A percentile compares a stretch with the other conserved stretches of the same genome.
Evolutionary conservation across 2,888 invertebrate species (phyloP).

Genomic region (Eueremaeus valkanovi): DNA sequence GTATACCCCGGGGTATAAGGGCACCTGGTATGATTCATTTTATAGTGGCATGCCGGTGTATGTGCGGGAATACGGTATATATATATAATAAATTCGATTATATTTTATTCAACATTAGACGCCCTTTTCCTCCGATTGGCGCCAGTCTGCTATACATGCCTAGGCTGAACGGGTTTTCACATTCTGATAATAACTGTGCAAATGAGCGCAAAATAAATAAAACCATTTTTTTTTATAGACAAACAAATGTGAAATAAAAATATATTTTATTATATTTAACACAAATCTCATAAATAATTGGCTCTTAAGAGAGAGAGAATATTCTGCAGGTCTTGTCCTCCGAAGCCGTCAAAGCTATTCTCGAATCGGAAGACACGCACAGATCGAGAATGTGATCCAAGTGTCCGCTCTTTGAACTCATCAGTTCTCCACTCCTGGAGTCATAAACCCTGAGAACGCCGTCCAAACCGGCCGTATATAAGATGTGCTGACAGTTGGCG

Average conservation of each 20-base stretch:
- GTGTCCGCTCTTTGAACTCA: constrained; percentile 41
- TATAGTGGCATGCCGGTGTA: too few relatives aligned
- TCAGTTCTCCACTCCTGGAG: constrained; percentile 39
- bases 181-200: too few relatives aligned
- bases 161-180: too few relatives aligned
- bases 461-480: constrained; percentile 43
- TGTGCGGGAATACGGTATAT: too few relatives aligned
- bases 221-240: neutral
- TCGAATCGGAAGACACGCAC: constrained; percentile 38
- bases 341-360: constrained; percentile 37
- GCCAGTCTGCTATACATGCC: too few relatives aligned
- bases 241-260: neutral
- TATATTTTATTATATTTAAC: neutral
- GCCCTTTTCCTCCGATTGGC: too few relatives aligned
- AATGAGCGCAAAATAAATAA: too few relatives aligned
- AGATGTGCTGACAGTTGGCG: constrained; percentile 21
- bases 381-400: constrained; percentile 42
- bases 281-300: neutral
- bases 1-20: too few relatives aligned
- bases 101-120: too few relatives aligned
- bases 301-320: constrained; percentile 16
- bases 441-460: constrained; percentile 42
- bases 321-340: constrained; percentile 40
- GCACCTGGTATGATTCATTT: too few relatives aligned
- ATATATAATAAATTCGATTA: too few relatives aligned